Evolutionary conservation across 1,140 invertebrate genomes (phyloP).

Genomic region (Lethrus apterus): DNA sequence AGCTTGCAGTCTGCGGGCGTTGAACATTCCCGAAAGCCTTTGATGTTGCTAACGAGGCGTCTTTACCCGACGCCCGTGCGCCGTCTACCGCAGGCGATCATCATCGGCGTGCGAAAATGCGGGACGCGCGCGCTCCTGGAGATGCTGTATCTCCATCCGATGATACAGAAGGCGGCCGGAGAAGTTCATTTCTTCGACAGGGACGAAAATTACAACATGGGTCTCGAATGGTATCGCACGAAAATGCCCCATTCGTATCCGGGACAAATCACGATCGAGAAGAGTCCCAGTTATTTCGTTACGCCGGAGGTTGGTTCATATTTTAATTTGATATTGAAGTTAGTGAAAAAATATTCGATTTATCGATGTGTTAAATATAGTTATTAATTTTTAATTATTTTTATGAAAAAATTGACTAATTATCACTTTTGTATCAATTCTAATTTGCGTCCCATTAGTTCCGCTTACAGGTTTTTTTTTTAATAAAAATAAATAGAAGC

Average conservation of each 20-base stretch:
- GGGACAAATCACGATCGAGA: constrained; percentile 92
- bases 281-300: constrained; percentile 96
- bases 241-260: constrained; percentile 88
- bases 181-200: constrained; percentile 94
- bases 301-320: constrained; percentile 83
- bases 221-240: constrained; percentile 85
- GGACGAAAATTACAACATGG: constrained; percentile 82
- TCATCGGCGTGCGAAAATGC: constrained; percentile 87
- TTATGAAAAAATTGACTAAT: too few relatives aligned
- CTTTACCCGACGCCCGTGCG: constrained; percentile 33
- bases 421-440: too few relatives aligned
- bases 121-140: constrained; percentile 89
- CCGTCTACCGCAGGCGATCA: constrained; percentile 62
- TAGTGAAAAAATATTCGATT: too few relatives aligned
- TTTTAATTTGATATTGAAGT: too few relatives aligned
- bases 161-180: constrained; percentile 84
- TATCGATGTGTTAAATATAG: too few relatives aligned
- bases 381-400: not conserved
- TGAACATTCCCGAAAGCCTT: constrained; percentile 26
- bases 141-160: constrained; percentile 89
- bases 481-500: too few relatives aligned
- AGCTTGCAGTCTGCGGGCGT: constrained; percentile 53
- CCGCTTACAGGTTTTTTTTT: too few relatives aligned
- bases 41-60: constrained; percentile 30
- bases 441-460: too few relatives aligned